Evolutionary conservation across 2,797 vertebrate species (phyloP).

Genomic region (Thamnophis elegans): DNA sequence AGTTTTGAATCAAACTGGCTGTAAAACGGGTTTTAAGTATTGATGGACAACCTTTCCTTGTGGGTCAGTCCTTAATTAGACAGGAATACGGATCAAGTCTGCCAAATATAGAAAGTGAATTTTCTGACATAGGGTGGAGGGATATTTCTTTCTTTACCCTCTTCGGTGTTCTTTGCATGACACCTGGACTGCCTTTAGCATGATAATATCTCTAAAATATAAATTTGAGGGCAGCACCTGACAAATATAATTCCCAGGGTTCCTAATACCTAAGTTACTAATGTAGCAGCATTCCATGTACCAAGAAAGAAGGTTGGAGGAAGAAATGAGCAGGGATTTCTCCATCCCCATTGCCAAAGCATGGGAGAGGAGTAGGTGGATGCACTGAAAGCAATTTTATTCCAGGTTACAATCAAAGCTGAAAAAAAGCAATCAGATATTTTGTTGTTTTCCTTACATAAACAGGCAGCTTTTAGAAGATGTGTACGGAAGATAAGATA

Average conservation of each 20-base stretch:
- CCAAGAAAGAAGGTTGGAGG: background rate
- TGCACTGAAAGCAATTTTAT: background rate
- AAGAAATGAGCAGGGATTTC: background rate
- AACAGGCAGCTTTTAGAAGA: background rate
- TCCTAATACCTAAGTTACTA: background rate
- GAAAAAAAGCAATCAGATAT: background rate
- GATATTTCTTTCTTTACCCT: background rate
- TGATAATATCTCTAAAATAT: background rate
- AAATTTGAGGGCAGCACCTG: background rate
- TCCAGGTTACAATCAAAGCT: background rate
- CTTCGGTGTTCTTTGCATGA: background rate
- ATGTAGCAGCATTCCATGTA: background rate
- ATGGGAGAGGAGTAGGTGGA: background rate
- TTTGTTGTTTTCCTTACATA: background rate
- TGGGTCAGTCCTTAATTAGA: background rate
- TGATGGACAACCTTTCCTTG: background rate
- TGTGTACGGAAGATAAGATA: background rate
- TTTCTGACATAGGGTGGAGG: background rate
- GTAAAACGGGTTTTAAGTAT: background rate
- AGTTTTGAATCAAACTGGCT: background rate
- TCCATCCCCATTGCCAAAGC: background rate
- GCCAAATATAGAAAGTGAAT: background rate
- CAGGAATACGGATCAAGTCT: background rate
- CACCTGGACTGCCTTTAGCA: background rate
- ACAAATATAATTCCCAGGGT: background rate